Percentiles rank a stretch among this genome's conserved stretches.
These are phyloP conservation scores for Alethe castanea DNA, from an alignment of 2,113 vertebrate species.

Conservation along the genomic window DNA sequence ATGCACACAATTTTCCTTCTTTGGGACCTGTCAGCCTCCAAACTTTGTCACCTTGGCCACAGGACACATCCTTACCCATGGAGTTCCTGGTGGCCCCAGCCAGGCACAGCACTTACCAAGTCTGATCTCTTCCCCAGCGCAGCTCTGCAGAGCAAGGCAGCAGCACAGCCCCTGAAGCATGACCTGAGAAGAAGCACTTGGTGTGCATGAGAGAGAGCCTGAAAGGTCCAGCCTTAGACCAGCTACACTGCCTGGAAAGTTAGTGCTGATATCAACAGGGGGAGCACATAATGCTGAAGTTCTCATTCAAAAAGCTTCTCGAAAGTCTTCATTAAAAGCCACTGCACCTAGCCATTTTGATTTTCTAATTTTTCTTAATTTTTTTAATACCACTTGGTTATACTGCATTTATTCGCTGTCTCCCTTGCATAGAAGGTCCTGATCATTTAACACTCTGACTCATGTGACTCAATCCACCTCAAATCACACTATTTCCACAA, in stretches of 20 bases:
- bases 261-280: not conserved
- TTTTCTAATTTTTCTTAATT: not conserved
- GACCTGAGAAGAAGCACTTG: not conserved
- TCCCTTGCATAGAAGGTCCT: not conserved
- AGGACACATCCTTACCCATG: not conserved
- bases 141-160: not conserved
- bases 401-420: not conserved
- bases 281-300: not conserved
- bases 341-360: not conserved
- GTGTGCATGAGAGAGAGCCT: not conserved
- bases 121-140: not conserved
- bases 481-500: not conserved
- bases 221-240: not conserved
- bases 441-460: not conserved
- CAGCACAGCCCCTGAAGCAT: not conserved
- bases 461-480: not conserved
- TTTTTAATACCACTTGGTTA: not conserved
- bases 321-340: not conserved
- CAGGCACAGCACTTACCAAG: not conserved
- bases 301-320: not conserved
- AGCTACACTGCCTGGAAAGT: not conserved
- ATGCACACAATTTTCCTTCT: not conserved
- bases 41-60: not conserved
- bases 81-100: not conserved
- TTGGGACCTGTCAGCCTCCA: not conserved